Base-by-base conservation (phyloP, 2,797 vertebrate species). In the Coilia nasus region DNA sequence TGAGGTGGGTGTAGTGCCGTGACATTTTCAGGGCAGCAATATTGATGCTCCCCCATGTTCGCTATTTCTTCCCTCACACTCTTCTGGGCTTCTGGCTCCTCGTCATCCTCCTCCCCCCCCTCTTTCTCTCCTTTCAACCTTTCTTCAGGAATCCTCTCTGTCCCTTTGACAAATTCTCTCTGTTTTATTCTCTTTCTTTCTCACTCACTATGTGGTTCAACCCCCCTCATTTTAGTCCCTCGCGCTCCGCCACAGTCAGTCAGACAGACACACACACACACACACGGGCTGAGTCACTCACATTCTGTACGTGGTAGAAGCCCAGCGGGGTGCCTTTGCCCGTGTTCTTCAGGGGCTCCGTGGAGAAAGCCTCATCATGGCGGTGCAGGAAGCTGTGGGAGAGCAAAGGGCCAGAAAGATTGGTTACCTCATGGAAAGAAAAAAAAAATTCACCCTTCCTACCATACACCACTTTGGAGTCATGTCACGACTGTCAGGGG, bases 291-390 rank as follows among this genome's bases (percentile, higher is more conserved):
- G 71, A 21, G 14, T 31, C 83, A 93, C 98, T 97, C 91, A 99
- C 98, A 82, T 99, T 99, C 93, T 99, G 98, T 64, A 99, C 98
- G 0, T 99, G 98, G 85, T 98, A 99, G 89, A 99, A 99, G 56
- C 97, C 97, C 86, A 99, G 96, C 0, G 97, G 96, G 84, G 97
- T 93, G 86, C 97, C 98, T 93, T 97, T 96, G 84, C 98, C 98
- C 0, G 96, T 94, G 94, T 99, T 99, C 91, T 99, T 99, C 85
- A 99, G 95, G 62, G 98, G 98, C 89, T 99, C 98, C 0, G 98
- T 99, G 64, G 98, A 99, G 94, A 99, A 99, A 12, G 98, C 98
- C 92, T 99, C 98, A 64, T 99, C 98, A 0, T 99, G 98, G n/a
- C 98, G 97, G 92, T 99, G 98, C 84, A 99, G 93, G 94, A 99